Percentiles rank a stretch among this genome's conserved stretches.
Conservation (phyloP, 2,888 invertebrate genomes). For the Sylvicola cinctus region DNA sequence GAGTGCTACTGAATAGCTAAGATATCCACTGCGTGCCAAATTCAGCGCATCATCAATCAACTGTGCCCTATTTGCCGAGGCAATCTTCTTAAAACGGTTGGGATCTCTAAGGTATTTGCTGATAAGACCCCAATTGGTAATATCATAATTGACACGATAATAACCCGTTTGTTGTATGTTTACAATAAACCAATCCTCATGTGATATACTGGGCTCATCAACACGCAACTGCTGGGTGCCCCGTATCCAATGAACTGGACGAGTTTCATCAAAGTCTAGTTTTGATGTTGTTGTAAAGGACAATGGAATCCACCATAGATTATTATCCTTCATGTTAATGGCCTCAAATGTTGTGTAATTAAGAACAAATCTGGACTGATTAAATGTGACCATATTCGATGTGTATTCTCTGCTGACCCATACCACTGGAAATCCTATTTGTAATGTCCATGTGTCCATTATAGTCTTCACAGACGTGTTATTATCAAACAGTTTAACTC, state of each 20-base stretch:
- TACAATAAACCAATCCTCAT: slow-evolving; percentile 28
- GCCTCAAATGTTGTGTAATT: too few relatives aligned
- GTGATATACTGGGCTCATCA: slow-evolving; percentile 28
- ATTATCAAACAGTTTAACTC: slow-evolving; percentile 34
- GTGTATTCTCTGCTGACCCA: slow-evolving; percentile 38
- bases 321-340: slow-evolving; percentile 10
- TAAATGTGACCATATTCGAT: slow-evolving; percentile 25
- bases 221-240: slow-evolving; percentile 32
- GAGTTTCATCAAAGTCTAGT: slow-evolving; percentile 41
- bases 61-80: slow-evolving; percentile 66
- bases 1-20: slow-evolving; percentile 54
- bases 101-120: slow-evolving; percentile 39
- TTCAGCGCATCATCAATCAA: slow-evolving; percentile 73
- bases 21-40: slow-evolving; percentile 48
- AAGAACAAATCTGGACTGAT: slow-evolving; percentile 23
- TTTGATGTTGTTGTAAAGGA: slow-evolving; percentile 45
- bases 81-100: slow-evolving; percentile 40
- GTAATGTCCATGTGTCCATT: slow-evolving; percentile 80
- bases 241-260: slow-evolving; percentile 47
- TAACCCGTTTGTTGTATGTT: slow-evolving; percentile 28
- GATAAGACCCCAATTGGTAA: slow-evolving; percentile 20
- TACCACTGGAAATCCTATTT: slow-evolving; percentile 68
- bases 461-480: slow-evolving; percentile 43
- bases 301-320: slow-evolving; percentile 66
- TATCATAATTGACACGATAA: slow-evolving; percentile 23